A percentile compares a stretch with the other conserved stretches of the same genome.
phyloP scores from a whole-genome alignment of 2,797 vertebrate genomes.

The Sternarchorhynchus goeldii region DNA sequence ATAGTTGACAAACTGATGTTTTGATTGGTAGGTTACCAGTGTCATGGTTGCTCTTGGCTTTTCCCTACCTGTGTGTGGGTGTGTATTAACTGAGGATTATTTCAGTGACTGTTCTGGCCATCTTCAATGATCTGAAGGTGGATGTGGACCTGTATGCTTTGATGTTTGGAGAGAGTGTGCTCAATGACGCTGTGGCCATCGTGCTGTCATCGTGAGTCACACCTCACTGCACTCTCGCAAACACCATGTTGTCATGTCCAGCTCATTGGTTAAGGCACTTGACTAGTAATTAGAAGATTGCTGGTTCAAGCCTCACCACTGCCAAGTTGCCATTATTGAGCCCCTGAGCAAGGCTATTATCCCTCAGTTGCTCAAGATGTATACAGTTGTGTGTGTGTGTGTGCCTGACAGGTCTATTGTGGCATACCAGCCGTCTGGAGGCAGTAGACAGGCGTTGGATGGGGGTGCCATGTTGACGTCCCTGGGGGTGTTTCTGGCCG shows the following conservation, averaged over 20 bases:
- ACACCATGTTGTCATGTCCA: conserved; percentile 10
- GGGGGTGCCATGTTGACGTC: conserved; percentile 92
- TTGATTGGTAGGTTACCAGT: background rate
- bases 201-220: conserved; percentile 94
- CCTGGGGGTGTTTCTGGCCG: conserved; percentile 90
- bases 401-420: conserved; percentile 83
- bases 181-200: conserved; percentile 98
- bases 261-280: background rate
- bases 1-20: background rate
- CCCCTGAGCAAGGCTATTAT: too few species aligned
- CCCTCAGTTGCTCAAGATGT: too few species aligned
- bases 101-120: conserved; percentile 95
- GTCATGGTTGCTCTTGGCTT: background rate
- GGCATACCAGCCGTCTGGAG: conserved; percentile 90
- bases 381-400: background rate
- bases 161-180: conserved; percentile 96
- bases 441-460: conserved; percentile 95
- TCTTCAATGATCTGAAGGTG: conserved; percentile 96
- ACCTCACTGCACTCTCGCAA: background rate
- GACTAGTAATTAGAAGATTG: too few species aligned
- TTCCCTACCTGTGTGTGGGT: conserved; percentile 15
- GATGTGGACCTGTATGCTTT: conserved; percentile 97
- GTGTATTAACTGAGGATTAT: conserved; percentile 19
- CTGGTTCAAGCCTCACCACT: too few species aligned
- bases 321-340: too few species aligned